Evolutionary conservation across 2,888 invertebrate species (phyloP).

Genomic region (Erebia aethiops): DNA sequence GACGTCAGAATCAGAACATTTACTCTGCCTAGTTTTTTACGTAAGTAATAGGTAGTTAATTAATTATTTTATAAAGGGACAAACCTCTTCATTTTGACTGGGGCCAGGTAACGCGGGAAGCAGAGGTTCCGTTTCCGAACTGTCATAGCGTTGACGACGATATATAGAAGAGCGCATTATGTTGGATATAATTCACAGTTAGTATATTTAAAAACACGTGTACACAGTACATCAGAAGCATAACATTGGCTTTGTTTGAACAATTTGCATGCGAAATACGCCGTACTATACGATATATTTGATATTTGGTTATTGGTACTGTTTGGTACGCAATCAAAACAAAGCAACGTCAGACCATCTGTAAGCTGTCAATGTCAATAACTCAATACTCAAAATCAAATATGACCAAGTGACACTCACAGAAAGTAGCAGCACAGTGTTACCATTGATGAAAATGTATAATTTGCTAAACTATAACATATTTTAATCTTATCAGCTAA

Average conservation of each 20-base stretch:
- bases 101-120: conserved; percentile 55
- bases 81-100: conserved; percentile 52
- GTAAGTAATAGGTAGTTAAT: background rate
- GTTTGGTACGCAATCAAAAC: background rate
- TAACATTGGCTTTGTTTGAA: conserved; percentile 21
- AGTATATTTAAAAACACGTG: conserved; percentile 18
- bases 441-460: background rate
- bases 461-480: no score
- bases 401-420: background rate
- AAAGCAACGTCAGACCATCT: background rate
- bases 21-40: background rate
- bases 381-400: no score
- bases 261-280: background rate
- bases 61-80: background rate
- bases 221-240: conserved; percentile 7
- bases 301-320: no score
- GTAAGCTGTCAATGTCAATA: background rate
- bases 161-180: conserved; percentile 66
- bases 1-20: background rate
- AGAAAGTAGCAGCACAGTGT: background rate
- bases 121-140: conserved; percentile 64
- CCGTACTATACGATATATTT: no score
- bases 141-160: conserved; percentile 51
- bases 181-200: conserved; percentile 29
- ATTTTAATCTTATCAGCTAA: no score